Evolutionary conservation across 2,888 invertebrate genomes (phyloP).

Genomic region (Trichogramma dendrolimi): DNA sequence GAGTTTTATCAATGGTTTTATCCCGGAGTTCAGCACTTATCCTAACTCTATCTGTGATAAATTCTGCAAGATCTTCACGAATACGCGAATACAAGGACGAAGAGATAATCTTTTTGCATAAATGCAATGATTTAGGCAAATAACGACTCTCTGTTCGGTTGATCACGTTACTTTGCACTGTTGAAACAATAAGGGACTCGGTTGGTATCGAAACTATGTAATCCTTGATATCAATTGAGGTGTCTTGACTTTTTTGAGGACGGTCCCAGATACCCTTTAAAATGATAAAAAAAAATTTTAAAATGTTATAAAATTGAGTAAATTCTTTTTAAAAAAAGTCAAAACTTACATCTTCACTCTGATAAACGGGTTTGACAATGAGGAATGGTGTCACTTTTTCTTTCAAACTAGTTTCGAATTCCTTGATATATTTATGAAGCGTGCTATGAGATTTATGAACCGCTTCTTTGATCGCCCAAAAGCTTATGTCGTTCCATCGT

Average conservation of each 20-base stretch:
- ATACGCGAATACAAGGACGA: constrained; percentile 59
- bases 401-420: constrained; percentile 66
- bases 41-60: constrained; percentile 65
- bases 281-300: too few relatives aligned
- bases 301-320: too few relatives aligned
- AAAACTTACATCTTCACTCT: constrained; percentile 20
- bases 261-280: constrained; percentile 44
- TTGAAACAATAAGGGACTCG: background rate
- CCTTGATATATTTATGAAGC: constrained; percentile 79
- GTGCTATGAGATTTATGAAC: constrained; percentile 84
- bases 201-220: constrained; percentile 41
- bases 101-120: constrained; percentile 63
- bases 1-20: constrained; percentile 55
- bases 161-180: constrained; percentile 41
- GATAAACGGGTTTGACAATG: constrained; percentile 46
- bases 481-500: constrained; percentile 90
- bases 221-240: constrained; percentile 42
- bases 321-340: background rate
- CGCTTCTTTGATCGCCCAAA: constrained; percentile 87
- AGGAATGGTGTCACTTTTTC: constrained; percentile 38
- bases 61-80: constrained; percentile 63
- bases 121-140: constrained; percentile 60
- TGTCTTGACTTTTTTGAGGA: constrained; percentile 39
- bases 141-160: constrained; percentile 50
- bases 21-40: constrained; percentile 66